phyloP scores from a whole-genome alignment of 2,888 invertebrate genomes.

The Megaustenia siamemsis region DNA sequence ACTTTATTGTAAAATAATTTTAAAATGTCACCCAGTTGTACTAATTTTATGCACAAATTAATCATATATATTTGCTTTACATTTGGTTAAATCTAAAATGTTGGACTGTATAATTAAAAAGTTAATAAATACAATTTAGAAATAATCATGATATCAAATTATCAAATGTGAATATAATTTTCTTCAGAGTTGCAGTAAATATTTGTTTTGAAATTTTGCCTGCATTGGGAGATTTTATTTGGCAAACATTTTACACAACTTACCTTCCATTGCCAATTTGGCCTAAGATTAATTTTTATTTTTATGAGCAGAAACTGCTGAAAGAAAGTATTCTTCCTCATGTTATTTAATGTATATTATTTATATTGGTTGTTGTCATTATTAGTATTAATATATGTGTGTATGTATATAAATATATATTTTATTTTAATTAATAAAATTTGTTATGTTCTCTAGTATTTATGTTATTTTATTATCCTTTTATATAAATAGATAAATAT shows the following conservation, averaged over 20 bases:
- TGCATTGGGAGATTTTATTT: background rate
- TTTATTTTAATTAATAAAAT: background rate
- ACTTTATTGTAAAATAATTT: background rate
- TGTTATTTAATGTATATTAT: background rate
- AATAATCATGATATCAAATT: background rate
- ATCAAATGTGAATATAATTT: too few species aligned
- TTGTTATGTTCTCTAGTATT: background rate
- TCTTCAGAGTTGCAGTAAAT: too few species aligned
- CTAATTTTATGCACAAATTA: background rate
- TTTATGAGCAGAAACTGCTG: conserved; percentile 23
- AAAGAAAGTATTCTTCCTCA: conserved; percentile 6
- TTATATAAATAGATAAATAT: background rate
- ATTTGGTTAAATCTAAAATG: background rate
- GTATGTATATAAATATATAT: background rate
- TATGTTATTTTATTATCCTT: background rate
- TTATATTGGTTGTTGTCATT: conserved; percentile 2
- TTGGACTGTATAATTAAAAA: background rate
- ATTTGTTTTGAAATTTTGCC: background rate
- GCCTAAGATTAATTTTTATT: background rate
- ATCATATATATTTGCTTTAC: background rate
- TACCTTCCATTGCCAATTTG: conserved; percentile 7
- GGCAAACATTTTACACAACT: background rate
- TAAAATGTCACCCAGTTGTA: background rate
- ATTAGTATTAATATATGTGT: background rate
- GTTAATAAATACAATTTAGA: background rate